phyloP scores from a whole-genome alignment of 1,140 invertebrate genomes.

The Zaprionus davidi region DNA sequence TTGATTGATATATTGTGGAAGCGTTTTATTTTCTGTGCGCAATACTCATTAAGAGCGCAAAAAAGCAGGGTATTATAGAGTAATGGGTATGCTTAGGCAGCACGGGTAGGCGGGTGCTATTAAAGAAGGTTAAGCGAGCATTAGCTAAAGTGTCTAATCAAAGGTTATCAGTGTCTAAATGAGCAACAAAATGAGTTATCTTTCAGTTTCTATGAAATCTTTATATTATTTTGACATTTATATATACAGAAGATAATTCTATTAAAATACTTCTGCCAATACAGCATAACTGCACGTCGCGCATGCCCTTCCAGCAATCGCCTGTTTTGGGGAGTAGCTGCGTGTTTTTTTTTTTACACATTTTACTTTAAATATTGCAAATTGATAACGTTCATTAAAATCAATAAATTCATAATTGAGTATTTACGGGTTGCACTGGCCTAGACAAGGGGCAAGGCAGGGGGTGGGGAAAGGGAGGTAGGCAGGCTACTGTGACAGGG shows the following conservation, averaged over 20 bases:
- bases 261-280: not conserved
- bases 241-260: too few species aligned
- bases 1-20: constrained; percentile 67
- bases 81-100: not conserved
- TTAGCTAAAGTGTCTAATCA: not conserved
- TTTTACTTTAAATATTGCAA: constrained; percentile 43
- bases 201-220: too few species aligned
- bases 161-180: not conserved
- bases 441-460: not conserved
- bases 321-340: not conserved
- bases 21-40: constrained; percentile 19
- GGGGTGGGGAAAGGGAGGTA: not conserved
- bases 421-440: constrained; percentile 41
- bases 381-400: constrained; percentile 80
- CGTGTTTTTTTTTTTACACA: constrained; percentile 28
- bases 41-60: constrained; percentile 11
- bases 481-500: constrained; percentile 17
- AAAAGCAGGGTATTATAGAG: not conserved
- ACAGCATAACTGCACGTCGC: not conserved
- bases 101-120: not conserved
- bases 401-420: constrained; percentile 77
- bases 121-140: not conserved
- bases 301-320: not conserved
- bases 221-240: not conserved
- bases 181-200: too few species aligned